Conservation (phyloP, 1,140 invertebrate genomes). For the Hyles vespertilio region DNA sequence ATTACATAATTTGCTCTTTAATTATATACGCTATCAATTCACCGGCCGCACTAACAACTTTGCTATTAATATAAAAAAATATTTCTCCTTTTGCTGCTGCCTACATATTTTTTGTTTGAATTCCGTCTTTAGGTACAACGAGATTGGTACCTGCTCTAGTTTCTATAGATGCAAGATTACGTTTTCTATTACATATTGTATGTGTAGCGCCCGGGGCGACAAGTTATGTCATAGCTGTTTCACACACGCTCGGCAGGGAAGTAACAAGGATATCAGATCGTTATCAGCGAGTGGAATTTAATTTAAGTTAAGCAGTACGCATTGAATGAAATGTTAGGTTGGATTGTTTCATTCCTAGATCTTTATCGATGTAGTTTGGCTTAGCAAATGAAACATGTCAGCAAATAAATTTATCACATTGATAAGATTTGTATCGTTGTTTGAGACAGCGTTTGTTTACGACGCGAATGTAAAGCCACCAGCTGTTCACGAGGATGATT, state of each 20-base stretch:
- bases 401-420: constrained; percentile 26
- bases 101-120: constrained; percentile 21
- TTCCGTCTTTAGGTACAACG: background rate
- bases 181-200: constrained; percentile 33
- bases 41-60: constrained; percentile 23
- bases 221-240: constrained; percentile 59
- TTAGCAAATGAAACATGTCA: constrained; percentile 33
- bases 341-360: constrained; percentile 43
- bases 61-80: constrained; percentile 23
- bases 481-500: constrained; percentile 21
- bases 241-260: constrained; percentile 49
- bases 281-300: constrained; percentile 48
- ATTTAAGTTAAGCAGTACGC: constrained; percentile 38
- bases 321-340: constrained; percentile 17
- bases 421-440: constrained; percentile 27
- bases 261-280: constrained; percentile 69
- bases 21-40: constrained; percentile 6
- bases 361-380: constrained; percentile 37
- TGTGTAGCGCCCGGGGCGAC: constrained; percentile 55
- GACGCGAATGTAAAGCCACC: constrained; percentile 11
- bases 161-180: constrained; percentile 1
- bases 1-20: background rate
- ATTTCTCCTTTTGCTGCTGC: constrained; percentile 26
- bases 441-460: constrained; percentile 10
- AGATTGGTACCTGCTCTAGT: background rate